Percentiles rank a stretch among this genome's conserved stretches.
These are phyloP conservation scores for Dryobotodes eremita DNA, from an alignment of 2,888 invertebrate genomes.

Conservation along the genomic window DNA sequence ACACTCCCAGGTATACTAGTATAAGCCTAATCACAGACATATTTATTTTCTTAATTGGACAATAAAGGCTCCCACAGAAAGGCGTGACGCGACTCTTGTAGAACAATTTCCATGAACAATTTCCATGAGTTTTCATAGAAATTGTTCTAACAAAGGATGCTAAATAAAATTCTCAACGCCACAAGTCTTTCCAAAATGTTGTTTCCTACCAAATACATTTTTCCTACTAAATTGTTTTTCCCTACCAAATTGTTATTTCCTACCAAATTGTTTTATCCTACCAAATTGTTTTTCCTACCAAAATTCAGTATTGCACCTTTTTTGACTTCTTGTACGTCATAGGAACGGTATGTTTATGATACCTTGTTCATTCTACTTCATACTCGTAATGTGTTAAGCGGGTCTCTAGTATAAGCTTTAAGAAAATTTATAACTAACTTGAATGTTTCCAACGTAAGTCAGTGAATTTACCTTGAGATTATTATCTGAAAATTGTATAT, in stretches of 20 bases:
- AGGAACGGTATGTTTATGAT: constrained; percentile 34
- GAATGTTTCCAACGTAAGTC: background rate
- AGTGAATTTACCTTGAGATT: background rate
- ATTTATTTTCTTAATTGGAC: background rate
- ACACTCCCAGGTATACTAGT: background rate
- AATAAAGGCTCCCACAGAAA: no score
- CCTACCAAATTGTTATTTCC: background rate
- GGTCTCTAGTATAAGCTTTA: background rate
- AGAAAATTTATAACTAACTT: background rate
- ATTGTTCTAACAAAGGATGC: background rate
- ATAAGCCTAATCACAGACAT: background rate
- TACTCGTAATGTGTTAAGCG: constrained; percentile 9
- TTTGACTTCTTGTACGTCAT: constrained; percentile 31
- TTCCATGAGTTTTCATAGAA: no score
- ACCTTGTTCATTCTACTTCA: constrained; percentile 37
- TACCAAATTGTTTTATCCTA: no score
- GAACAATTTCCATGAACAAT: no score
- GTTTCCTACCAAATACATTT: background rate
- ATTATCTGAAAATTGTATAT: background rate
- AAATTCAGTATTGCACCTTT: constrained; percentile 40
- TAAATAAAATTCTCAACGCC: background rate
- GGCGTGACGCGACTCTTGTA: no score
- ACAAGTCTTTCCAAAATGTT: no score
- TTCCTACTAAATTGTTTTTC: no score
- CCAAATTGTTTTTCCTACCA: background rate